Evolutionary conservation across 92 coral and sea anemone genomes (phyloP).

Genomic region (Porites cylindrica): DNA sequence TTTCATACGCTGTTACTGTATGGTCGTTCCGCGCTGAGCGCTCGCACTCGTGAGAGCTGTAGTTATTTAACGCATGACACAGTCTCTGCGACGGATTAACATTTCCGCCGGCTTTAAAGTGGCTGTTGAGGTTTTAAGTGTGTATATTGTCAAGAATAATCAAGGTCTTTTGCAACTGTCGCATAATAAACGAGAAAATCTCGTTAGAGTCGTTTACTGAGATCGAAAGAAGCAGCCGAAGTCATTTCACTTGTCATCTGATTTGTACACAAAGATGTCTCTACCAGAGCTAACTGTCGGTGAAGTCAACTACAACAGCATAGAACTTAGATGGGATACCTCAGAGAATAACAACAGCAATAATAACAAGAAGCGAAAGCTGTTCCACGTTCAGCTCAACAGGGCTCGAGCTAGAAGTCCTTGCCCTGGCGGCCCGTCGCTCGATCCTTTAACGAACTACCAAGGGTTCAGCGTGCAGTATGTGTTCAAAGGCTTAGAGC

Average conservation of each 20-base stretch:
- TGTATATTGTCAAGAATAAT: slow-evolving; percentile 9
- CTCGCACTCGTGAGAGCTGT: not conserved
- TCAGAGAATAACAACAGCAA: slow-evolving; percentile 64
- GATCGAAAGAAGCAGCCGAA: not conserved
- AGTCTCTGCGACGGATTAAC: not conserved
- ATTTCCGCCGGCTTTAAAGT: not conserved
- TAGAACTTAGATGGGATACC: slow-evolving; percentile 87
- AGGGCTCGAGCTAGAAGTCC: slow-evolving; percentile 80
- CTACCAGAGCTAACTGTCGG: slow-evolving; percentile 73
- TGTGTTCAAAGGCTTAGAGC: slow-evolving; percentile 91
- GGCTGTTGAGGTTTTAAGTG: not conserved
- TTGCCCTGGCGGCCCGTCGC: slow-evolving; percentile 87
- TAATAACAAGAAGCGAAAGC: slow-evolving; percentile 38
- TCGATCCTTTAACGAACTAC: slow-evolving; percentile 91
- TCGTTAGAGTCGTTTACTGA: not conserved
- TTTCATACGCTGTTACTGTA: slow-evolving; percentile 19
- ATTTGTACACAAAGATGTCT: slow-evolving; percentile 36
- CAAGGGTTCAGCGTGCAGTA: slow-evolving; percentile 85
- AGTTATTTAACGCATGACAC: slow-evolving; percentile 3
- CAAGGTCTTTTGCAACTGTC: not conserved
- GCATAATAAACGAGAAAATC: not conserved
- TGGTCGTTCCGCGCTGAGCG: not conserved
- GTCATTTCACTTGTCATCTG: not conserved
- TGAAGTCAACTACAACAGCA: slow-evolving; percentile 94
- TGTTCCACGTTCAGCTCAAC: slow-evolving; percentile 86